phyloP scores from a whole-genome alignment of 2,113 vertebrate genomes.

The Python bivittatus region DNA sequence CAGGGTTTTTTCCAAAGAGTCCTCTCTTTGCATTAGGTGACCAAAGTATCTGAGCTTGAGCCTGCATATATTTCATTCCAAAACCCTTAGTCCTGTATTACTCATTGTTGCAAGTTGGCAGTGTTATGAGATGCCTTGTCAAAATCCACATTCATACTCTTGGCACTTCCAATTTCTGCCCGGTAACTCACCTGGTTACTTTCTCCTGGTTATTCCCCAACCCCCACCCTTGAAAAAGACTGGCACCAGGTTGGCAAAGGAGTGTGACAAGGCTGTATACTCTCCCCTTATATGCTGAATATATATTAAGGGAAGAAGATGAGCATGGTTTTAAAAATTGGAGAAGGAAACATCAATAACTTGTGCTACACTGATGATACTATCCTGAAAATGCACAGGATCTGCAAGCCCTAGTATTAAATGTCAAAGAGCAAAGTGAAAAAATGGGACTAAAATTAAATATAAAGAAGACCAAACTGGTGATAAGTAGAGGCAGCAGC shows the following conservation, averaged over 20 bases:
- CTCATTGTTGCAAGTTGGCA: neutral
- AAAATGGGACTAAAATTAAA: too few species aligned
- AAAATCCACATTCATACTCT: neutral
- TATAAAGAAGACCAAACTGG: neutral
- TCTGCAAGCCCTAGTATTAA: too few species aligned
- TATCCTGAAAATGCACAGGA: too few species aligned
- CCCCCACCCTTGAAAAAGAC: neutral
- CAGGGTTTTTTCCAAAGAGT: too few species aligned
- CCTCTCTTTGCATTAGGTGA: too few species aligned
- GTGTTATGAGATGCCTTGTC: neutral
- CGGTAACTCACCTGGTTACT: neutral
- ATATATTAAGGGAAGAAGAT: neutral
- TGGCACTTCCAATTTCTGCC: neutral
- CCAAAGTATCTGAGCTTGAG: too few species aligned
- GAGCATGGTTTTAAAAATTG: too few species aligned
- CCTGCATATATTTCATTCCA: neutral
- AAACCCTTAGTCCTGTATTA: neutral
- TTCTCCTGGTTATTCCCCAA: neutral
- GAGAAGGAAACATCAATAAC: neutral
- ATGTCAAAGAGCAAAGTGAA: too few species aligned
- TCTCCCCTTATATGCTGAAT: neutral
- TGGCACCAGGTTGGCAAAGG: neutral
- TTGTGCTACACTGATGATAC: too few species aligned
- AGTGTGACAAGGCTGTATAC: neutral
- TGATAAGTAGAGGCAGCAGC: neutral